phyloP scores from a whole-genome alignment of 1,140 invertebrate genomes.

The Yoshiicerus persimilis region DNA sequence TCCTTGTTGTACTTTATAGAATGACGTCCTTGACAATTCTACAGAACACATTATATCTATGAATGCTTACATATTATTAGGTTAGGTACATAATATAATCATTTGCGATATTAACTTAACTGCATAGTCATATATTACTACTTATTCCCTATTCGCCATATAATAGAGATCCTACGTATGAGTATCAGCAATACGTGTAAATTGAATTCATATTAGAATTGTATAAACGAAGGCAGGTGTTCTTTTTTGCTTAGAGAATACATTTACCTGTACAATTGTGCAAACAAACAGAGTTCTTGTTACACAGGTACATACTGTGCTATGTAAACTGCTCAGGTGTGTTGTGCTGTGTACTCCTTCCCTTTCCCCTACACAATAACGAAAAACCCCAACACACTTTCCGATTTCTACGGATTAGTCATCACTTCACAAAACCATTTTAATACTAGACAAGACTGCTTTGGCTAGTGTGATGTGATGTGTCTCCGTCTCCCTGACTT shows the following conservation, averaged over 20 bases:
- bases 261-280: neutral
- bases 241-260: neutral
- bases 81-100: too few relatives aligned
- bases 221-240: neutral
- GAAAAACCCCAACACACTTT: neutral
- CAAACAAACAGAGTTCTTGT: neutral
- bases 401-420: neutral
- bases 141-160: neutral
- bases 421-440: neutral
- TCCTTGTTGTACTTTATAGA: neutral
- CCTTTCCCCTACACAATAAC: neutral
- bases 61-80: neutral
- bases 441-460: neutral
- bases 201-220: neutral
- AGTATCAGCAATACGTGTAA: neutral
- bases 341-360: neutral
- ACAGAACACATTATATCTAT: neutral
- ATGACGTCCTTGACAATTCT: slow-evolving; percentile 19
- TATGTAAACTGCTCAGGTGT: neutral
- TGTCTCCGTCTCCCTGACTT: neutral
- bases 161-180: neutral
- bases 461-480: neutral
- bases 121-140: neutral
- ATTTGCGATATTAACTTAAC: too few relatives aligned
- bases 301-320: neutral